Evolutionary conservation across 2,888 invertebrate species (phyloP).

Genomic region (Archaeoteleia sp.): DNA sequence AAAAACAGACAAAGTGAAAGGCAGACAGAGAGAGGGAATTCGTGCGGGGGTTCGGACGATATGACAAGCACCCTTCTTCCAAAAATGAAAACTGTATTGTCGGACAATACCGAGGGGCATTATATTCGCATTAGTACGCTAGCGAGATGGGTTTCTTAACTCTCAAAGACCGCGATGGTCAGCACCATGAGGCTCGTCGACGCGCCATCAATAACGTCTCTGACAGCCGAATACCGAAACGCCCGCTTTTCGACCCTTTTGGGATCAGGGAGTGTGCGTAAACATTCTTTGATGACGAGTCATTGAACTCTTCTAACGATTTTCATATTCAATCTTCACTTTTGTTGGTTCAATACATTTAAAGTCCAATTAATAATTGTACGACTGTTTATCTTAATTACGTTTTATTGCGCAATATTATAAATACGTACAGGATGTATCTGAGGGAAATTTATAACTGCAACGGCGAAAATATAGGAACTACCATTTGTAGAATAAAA

Average conservation of each 20-base stretch:
- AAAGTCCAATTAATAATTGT: too few relatives aligned
- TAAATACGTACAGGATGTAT: too few relatives aligned
- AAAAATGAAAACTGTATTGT: slow-evolving; percentile 55
- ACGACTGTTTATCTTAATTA: too few relatives aligned
- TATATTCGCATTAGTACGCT: slow-evolving; percentile 52
- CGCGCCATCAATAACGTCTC: slow-evolving; percentile 49
- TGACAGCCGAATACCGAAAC: slow-evolving; percentile 51
- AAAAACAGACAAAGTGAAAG: slow-evolving; percentile 40
- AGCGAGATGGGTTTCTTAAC: slow-evolving; percentile 40
- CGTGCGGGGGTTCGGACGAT: slow-evolving; percentile 20
- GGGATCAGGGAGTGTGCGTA: slow-evolving; percentile 37
- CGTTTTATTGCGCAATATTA: too few relatives aligned
- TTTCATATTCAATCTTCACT: slow-evolving; percentile 35
- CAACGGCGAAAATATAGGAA: too few relatives aligned
- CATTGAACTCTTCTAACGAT: slow-evolving; percentile 48
- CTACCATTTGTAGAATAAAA: too few relatives aligned
- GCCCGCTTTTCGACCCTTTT: slow-evolving; percentile 45
- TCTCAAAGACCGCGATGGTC: slow-evolving; percentile 49
- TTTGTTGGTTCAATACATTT: slow-evolving; percentile 29
- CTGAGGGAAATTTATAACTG: slow-evolving; percentile 9
- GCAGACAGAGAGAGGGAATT: slow-evolving; percentile 23
- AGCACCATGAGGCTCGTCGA: slow-evolving; percentile 25
- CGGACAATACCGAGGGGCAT: slow-evolving; percentile 42
- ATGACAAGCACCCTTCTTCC: slow-evolving; percentile 42
- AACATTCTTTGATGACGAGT: slow-evolving; percentile 53